Conservation (phyloP, 2,113 vertebrate genomes). For the Leptobrachium ailaonicum region DNA sequence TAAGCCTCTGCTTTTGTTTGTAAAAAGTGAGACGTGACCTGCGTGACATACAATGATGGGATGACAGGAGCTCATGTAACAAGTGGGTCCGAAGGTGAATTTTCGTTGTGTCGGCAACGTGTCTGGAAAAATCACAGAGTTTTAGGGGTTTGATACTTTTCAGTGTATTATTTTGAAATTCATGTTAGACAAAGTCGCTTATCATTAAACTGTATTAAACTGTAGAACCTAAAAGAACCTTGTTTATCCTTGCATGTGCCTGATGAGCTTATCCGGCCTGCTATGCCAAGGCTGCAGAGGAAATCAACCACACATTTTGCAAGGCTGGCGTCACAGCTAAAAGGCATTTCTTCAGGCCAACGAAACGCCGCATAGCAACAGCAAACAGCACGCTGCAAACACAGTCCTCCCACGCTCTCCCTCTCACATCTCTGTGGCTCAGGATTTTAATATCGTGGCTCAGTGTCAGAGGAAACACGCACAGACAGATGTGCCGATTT, state of each 20-base stretch:
- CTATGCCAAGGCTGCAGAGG: constrained; percentile 30
- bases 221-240: constrained; percentile 7
- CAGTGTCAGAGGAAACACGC: constrained; percentile 29
- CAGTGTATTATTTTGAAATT: not conserved
- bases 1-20: too few species aligned
- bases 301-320: constrained; percentile 44
- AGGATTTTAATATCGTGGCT: constrained; percentile 23
- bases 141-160: not conserved
- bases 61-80: too few species aligned
- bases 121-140: not conserved
- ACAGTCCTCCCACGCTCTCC: constrained; percentile 42
- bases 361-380: constrained; percentile 42
- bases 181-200: not conserved
- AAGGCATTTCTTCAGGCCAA: constrained; percentile 35
- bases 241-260: constrained; percentile 10
- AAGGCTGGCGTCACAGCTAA: constrained; percentile 42
- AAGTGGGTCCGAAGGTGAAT: too few species aligned
- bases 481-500: constrained; percentile 26
- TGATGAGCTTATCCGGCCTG: constrained; percentile 22
- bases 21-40: too few species aligned
- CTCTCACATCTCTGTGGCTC: constrained; percentile 35
- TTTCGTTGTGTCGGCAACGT: not conserved
- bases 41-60: too few species aligned
- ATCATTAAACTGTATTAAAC: constrained; percentile 20
- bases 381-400: constrained; percentile 46